Evolutionary conservation across 2,113 vertebrate genomes (phyloP), one percentile per base, ranked within the genome.

Genomic region (Scolopax mira): DNA sequence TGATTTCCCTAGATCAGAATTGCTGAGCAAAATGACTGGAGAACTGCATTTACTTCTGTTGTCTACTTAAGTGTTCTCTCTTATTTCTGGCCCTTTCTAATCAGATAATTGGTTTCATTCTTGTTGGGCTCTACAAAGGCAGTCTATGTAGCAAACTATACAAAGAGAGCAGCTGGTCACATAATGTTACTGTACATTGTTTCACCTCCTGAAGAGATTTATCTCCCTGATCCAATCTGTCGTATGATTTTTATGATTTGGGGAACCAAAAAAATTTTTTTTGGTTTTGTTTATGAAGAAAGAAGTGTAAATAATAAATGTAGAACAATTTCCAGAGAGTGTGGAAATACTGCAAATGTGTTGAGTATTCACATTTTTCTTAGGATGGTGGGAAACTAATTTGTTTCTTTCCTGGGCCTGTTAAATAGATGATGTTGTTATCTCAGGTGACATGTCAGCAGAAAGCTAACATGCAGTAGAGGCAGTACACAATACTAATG

Each of bases 381-480:
- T 78, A 60, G 77, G 61, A 78, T 55, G n/a, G 60, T 65, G 18
- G 39, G 60, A 94, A 96, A 93, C 65, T 71, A 96, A 95, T 64
- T 86, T 83, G 84, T 95, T 77, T 94, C 85, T 85, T 95, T 85
- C 64, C 66, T 67, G 69, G 89, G 93, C 93, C 92, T 52, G 37
- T 96, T 95, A 98, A 98, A 97, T 89, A 97, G 91, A 95, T 95
- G 88, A 90, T 97, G 60, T 91, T 94, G 97, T 97, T 96, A 89
- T 96, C 90, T 90, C 88, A 85, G 86, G 89, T 96, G 88, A 94
- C 90, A 82, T 75, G 85, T 90, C 90, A 90, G 96, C 70, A 94
- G 89, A 97, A 97, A 96, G 88, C 90, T 88, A 96, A 84, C 95
- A 79, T 37, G 90, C 95, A 94, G 91, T 75, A 84, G 35, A 96